A percentile compares a stretch with the other conserved stretches of the same genome.
Evolutionary conservation across 2,797 vertebrate species (phyloP).

Genomic region (Holocentrus rufus): DNA sequence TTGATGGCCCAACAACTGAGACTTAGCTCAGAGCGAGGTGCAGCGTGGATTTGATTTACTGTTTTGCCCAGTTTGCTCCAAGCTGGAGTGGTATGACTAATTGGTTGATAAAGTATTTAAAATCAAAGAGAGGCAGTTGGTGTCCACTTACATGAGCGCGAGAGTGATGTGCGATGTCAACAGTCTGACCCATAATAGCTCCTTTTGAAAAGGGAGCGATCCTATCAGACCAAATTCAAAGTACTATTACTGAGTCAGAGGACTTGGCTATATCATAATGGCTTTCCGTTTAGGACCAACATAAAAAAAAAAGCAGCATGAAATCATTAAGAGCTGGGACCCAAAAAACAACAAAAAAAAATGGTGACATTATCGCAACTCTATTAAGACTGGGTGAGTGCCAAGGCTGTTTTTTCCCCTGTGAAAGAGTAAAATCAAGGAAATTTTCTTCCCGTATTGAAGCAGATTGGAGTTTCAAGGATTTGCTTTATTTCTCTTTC

Average conservation of each 20-base stretch:
- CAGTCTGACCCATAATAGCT: constrained; percentile 14
- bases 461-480: constrained; percentile 78
- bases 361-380: constrained; percentile 30
- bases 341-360: constrained; percentile 7
- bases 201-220: not conserved
- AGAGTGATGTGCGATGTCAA: constrained; percentile 13
- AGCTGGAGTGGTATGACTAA: not conserved
- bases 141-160: not conserved
- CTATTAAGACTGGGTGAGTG: constrained; percentile 37
- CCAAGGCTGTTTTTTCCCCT: constrained; percentile 29
- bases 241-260: not conserved
- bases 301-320: constrained; percentile 10
- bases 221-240: not conserved
- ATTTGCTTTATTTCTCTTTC: constrained; percentile 55
- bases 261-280: not conserved
- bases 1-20: no score
- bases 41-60: not conserved
- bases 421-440: constrained; percentile 58
- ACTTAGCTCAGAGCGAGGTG: not conserved
- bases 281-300: constrained; percentile 5
- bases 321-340: constrained; percentile 10
- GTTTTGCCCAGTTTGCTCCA: not conserved
- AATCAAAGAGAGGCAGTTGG: not conserved
- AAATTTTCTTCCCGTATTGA: constrained; percentile 86
- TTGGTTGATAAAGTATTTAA: not conserved